Percentiles rank a stretch among this genome's conserved stretches.
phyloP scores from a whole-genome alignment of 64 coral and sea anemone genomes.

The Pocillopora damicornis region DNA sequence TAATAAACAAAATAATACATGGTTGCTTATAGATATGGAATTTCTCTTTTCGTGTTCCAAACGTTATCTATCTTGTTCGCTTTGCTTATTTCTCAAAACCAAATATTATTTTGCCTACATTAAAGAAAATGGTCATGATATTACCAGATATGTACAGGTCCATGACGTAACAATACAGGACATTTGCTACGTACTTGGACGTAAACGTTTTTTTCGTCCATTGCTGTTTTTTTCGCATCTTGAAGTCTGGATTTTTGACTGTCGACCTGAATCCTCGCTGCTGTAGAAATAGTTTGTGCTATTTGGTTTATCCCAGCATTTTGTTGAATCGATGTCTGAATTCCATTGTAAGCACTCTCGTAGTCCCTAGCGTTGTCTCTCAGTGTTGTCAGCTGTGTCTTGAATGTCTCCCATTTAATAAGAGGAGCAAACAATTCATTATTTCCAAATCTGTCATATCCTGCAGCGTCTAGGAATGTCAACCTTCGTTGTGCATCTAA shows the following conservation, averaged over 20 bases:
- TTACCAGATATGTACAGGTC: not conserved
- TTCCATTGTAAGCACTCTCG: slow-evolving; percentile 11
- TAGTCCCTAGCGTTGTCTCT: not conserved
- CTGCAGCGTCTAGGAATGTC: not conserved
- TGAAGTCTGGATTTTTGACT: not conserved
- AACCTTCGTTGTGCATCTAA: not conserved
- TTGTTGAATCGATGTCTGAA: slow-evolving; percentile 3
- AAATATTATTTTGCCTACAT: too few species aligned
- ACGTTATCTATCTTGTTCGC: too few species aligned
- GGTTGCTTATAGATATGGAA: too few species aligned
- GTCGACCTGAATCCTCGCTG: not conserved
- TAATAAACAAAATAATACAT: too few species aligned
- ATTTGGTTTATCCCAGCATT: slow-evolving; percentile 4
- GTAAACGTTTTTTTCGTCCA: slow-evolving; percentile 9
- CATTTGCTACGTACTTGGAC: not conserved
- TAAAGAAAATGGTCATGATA: too few species aligned
- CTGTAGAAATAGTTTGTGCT: not conserved
- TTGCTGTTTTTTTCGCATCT: not conserved
- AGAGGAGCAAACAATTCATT: slow-evolving; percentile 36
- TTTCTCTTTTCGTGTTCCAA: too few species aligned
- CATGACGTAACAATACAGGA: not conserved
- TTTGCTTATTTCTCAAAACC: too few species aligned
- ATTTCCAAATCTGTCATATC: slow-evolving; percentile 24
- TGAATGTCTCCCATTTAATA: slow-evolving; percentile 5
- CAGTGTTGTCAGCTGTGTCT: not conserved